Evolutionary conservation across 2,888 invertebrate species (phyloP).

Genomic region (Polyploca ridens): DNA sequence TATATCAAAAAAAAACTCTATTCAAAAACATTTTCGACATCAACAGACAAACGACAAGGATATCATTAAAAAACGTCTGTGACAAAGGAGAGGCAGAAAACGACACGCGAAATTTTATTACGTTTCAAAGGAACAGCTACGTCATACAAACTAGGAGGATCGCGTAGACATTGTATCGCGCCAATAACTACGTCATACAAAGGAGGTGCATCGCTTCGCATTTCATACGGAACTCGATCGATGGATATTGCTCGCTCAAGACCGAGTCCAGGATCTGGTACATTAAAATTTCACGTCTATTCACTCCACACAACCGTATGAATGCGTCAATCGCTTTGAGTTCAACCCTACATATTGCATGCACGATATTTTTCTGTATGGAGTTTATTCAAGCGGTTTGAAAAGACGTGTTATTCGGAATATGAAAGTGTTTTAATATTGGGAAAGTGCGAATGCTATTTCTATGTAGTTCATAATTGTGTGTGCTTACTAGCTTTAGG

Average conservation of each 20-base stretch:
- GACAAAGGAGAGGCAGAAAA: slow-evolving; percentile 31
- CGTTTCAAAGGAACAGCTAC: slow-evolving; percentile 41
- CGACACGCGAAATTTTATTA: slow-evolving; percentile 49
- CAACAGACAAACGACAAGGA: too few species aligned
- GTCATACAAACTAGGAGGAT: slow-evolving; percentile 49
- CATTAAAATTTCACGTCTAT: slow-evolving; percentile 27
- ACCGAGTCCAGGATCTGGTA: neutral
- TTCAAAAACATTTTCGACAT: too few species aligned
- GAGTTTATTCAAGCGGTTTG: neutral
- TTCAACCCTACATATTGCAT: neutral
- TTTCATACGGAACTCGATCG: slow-evolving; percentile 36
- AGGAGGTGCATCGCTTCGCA: slow-evolving; percentile 46
- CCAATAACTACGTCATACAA: slow-evolving; percentile 52
- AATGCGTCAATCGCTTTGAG: neutral
- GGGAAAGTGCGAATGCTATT: neutral
- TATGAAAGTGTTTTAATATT: neutral
- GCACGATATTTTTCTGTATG: neutral
- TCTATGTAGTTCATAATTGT: too few species aligned
- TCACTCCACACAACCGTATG: slow-evolving; percentile 32
- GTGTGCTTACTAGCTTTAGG: too few species aligned
- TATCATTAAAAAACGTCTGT: neutral
- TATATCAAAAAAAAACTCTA: too few species aligned
- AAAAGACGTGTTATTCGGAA: neutral
- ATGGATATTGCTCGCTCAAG: slow-evolving; percentile 33
- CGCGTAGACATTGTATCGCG: slow-evolving; percentile 52